Evolutionary conservation across 2,113 vertebrate species (phyloP), one percentile per base, ranked within the genome.

Genomic region (Melanerpes aurifrons): DNA sequence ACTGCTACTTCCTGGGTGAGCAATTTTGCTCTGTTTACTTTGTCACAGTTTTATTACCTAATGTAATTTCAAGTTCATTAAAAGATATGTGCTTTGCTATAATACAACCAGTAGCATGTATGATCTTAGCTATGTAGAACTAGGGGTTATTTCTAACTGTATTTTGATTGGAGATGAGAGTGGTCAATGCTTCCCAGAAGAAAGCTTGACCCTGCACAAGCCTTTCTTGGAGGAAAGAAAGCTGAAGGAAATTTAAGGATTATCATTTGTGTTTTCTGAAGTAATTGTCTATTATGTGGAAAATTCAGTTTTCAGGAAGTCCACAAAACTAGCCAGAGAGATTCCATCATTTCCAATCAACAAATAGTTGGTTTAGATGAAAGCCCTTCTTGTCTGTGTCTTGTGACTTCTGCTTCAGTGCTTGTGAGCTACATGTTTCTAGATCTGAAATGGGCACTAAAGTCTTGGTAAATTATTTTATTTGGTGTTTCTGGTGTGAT

Each of bases 241-340:
- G n/a, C 18, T 71, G 58, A 76, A 91, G 20, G 29, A 35, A 92
- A 83, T 92, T 96, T 77, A 87, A 53, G 64, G 78, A 71, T 92
- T 91, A 71, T 54, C 73, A 25, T 81, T 80, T 62, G 25, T 88
- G 20, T 93, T 95, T 94, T 64, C 25, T 89, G 53, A 82, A 91
- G 54, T 76, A 53, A 50, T 58, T 91, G 12, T 71, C 57, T 73
- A 21, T 67, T 91, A 24, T 57, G 21, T 80, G 48, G 61, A 93
- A 96, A 87, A 80, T 35, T 71, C 53, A 68, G 22, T 54, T 92
- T 77, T 54, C 35, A 86, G 12, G 68, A 75, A 66, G 56, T 85
- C 74, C 53, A 29, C 68, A 75, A 81, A 88, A 64, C 32, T 66
- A 45, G 7, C 22, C 59, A 62, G 66, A 79, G 26, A 57, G 8